Evolutionary conservation across 2,888 invertebrate species (phyloP).

Genomic region (Apantesis nais): DNA sequence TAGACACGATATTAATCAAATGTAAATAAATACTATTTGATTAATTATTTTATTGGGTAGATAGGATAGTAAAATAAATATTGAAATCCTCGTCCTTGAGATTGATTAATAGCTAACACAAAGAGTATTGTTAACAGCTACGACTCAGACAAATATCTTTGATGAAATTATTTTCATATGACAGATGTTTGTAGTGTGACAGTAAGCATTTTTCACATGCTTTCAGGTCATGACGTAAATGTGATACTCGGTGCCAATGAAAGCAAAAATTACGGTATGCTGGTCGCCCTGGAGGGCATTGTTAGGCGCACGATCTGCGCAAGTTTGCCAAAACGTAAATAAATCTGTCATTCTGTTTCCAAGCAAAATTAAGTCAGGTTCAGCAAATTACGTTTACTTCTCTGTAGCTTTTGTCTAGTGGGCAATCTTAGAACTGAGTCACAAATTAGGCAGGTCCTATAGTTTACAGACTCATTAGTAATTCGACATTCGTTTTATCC

Average conservation of each 20-base stretch:
- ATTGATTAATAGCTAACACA: background rate
- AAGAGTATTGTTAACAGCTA: background rate
- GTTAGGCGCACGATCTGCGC: slow-evolving; percentile 44
- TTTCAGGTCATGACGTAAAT: slow-evolving; percentile 73
- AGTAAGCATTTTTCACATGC: slow-evolving; percentile 55
- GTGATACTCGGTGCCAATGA: slow-evolving; percentile 58
- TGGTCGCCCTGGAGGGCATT: slow-evolving; percentile 46
- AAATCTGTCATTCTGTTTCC: slow-evolving; percentile 53
- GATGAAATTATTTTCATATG: background rate
- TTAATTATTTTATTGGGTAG: background rate
- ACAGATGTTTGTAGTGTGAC: slow-evolving; percentile 44
- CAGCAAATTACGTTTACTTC: background rate
- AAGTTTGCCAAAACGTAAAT: slow-evolving; percentile 64
- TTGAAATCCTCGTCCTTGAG: background rate
- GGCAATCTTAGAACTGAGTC: slow-evolving; percentile 1
- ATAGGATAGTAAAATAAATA: background rate
- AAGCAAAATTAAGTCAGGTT: slow-evolving; percentile 36
- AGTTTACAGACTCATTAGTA: background rate
- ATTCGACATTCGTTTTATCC: slow-evolving; percentile 2
- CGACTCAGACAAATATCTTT: background rate
- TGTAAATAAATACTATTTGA: background rate
- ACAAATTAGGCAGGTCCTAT: background rate
- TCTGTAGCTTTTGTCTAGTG: background rate
- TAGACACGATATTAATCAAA: background rate
- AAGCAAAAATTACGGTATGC: slow-evolving; percentile 52